Conservation (phyloP, 1,140 invertebrate species). For the Branchinecta lynchi region DNA sequence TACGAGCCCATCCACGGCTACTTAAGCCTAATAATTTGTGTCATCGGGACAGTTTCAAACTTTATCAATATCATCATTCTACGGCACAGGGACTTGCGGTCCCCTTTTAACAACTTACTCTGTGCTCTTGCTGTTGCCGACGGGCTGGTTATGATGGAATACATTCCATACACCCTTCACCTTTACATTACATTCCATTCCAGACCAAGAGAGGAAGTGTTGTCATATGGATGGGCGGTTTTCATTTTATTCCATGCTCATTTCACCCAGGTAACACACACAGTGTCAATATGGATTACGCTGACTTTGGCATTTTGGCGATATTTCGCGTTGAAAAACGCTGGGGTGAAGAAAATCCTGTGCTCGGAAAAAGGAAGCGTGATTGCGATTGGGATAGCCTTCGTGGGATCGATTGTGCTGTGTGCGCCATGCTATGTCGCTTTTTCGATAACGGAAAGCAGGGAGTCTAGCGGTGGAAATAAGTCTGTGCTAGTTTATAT, state of each 20-base stretch:
- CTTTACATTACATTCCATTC: constrained; percentile 43
- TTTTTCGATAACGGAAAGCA: constrained; percentile 36
- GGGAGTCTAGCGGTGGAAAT: neutral
- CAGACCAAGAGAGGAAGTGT: constrained; percentile 33
- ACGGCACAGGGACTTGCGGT: constrained; percentile 52
- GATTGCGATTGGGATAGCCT: constrained; percentile 55
- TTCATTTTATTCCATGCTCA: constrained; percentile 69
- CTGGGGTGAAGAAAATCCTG: constrained; percentile 1
- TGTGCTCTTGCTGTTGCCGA: constrained; percentile 83
- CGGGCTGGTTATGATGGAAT: constrained; percentile 79
- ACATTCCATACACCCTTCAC: constrained; percentile 74
- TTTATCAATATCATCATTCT: constrained; percentile 86
- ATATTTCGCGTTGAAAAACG: constrained; percentile 56
- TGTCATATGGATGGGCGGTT: constrained; percentile 57
- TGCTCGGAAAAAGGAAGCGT: constrained; percentile 28
- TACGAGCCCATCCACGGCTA: constrained; percentile 45
- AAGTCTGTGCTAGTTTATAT: neutral
- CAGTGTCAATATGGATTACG: constrained; percentile 80
- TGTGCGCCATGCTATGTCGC: constrained; percentile 69
- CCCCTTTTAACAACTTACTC: constrained; percentile 75
- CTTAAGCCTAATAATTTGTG: constrained; percentile 59
- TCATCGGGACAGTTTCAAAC: constrained; percentile 82
- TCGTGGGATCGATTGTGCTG: constrained; percentile 61
- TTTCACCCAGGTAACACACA: constrained; percentile 54
- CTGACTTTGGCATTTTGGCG: constrained; percentile 82